Evolutionary conservation across 1,140 invertebrate genomes (phyloP), one percentile per base, ranked within the genome.

Genomic region (Neuroterus valhalla): DNA sequence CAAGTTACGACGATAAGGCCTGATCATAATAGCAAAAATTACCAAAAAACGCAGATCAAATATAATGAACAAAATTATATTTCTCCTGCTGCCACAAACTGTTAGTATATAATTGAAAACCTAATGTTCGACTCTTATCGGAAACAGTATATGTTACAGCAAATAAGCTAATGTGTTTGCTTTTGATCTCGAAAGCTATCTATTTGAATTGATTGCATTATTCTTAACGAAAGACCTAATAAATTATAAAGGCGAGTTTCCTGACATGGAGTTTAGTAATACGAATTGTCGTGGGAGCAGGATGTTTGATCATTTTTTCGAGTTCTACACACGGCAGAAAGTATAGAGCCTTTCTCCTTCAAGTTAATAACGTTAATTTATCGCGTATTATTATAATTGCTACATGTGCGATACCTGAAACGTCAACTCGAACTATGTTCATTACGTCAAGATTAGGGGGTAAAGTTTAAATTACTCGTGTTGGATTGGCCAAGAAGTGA

Each of bases 311-410:
- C 31, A 62, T 62, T 23, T 62, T 62, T 62, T 62, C 55, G 55
- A 31, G 26, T 62, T 62, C 55, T 23, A 26, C 26, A 62, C 55
- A 31, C 55, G 15, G 55, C 55, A 31, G 55, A 62, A 62, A 62
- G 55, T 62, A 23, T 23, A 62, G 31, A 62, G 55, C 55, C 55
- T 62, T 62, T 62, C 55, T 62, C 55, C 55, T 62, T 62, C 12
- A 62, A 62, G 55, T 62, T 38, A 6, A 62, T 62, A 38, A 62
- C 55, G 23, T 62, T 26, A 62, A 62, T 62, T 62, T 38, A 62
- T 62, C 55, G 55, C 55, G n/a, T 31, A 62, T 62, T 62, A 62
- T 62, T 62, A 62, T 62, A 15, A 62, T 62, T 62, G 23, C 55
- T 62, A 38, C 55, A 62, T 62, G 23, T 1, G n/a, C 55, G 21